These are phyloP conservation scores for Typhlichthys eigenmanni DNA, from an alignment of 2,797 vertebrate species.

Conservation along the genomic window DNA sequence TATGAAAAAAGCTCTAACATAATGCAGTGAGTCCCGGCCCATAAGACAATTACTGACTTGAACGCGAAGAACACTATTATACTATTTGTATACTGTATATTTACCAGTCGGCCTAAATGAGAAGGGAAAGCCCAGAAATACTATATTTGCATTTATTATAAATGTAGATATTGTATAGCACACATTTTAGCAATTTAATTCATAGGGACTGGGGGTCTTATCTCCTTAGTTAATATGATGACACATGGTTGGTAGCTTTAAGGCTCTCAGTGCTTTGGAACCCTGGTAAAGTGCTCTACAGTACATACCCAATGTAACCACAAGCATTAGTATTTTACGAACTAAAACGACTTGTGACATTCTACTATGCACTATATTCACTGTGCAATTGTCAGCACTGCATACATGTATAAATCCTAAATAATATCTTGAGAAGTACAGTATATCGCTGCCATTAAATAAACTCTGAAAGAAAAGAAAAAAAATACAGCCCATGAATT, in stretches of 20 bases:
- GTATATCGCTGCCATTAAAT: no score
- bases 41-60: not conserved
- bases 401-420: not conserved
- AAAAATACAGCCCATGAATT: not conserved
- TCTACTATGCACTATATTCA: not conserved
- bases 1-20: no score
- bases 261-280: constrained; percentile 14
- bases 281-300: not conserved
- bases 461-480: not conserved
- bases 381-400: not conserved
- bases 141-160: constrained; percentile 9
- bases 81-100: no score
- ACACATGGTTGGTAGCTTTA: constrained; percentile 23
- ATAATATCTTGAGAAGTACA: no score
- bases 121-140: no score
- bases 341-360: not conserved
- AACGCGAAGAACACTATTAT: not conserved
- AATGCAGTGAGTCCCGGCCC: not conserved
- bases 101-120: no score
- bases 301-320: constrained; percentile 2
- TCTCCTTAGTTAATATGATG: constrained; percentile 16
- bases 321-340: not conserved
- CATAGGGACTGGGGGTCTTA: constrained; percentile 30
- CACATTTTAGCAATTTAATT: constrained; percentile 19
- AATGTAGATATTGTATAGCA: constrained; percentile 16